phyloP scores from a whole-genome alignment of 2,113 vertebrate species.

The Murina feae region DNA sequence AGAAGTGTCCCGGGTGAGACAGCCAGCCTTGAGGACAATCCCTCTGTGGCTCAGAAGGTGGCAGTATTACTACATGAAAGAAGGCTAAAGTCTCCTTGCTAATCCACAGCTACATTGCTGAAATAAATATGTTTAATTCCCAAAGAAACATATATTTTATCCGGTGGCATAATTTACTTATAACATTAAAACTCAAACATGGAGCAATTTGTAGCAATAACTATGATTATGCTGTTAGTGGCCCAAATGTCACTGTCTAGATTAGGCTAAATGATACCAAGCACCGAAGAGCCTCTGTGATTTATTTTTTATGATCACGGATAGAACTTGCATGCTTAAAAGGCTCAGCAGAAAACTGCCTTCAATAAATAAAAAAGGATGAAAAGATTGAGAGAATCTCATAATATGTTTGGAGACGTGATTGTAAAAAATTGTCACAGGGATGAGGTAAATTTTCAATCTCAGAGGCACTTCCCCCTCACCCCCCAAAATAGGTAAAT shows the following conservation, averaged over 20 bases:
- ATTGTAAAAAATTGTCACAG: slow-evolving; percentile 65
- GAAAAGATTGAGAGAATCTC: slow-evolving; percentile 74
- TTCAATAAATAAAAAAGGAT: slow-evolving; percentile 68
- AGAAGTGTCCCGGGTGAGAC: background rate
- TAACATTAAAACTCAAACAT: slow-evolving; percentile 87
- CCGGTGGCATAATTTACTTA: slow-evolving; percentile 86
- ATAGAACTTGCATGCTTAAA: slow-evolving; percentile 78
- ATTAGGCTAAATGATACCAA: slow-evolving; percentile 84
- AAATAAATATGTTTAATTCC: slow-evolving; percentile 87
- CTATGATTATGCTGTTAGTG: slow-evolving; percentile 84
- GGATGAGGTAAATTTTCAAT: slow-evolving; percentile 72
- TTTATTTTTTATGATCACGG: slow-evolving; percentile 83
- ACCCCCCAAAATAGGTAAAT: background rate
- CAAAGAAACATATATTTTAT: slow-evolving; percentile 86
- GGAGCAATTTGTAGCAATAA: slow-evolving; percentile 86
- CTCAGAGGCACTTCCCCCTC: background rate
- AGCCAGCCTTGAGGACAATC: slow-evolving; percentile 72
- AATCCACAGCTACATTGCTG: slow-evolving; percentile 69
- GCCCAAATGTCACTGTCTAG: slow-evolving; percentile 82
- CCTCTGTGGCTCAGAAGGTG: slow-evolving; percentile 88
- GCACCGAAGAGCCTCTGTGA: slow-evolving; percentile 78
- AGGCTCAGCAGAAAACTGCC: slow-evolving; percentile 67
- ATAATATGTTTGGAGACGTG: slow-evolving; percentile 57
- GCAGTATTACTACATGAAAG: slow-evolving; percentile 91
- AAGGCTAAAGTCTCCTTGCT: slow-evolving; percentile 31